These are phyloP conservation scores for Paralvinella palmiformis DNA, from an alignment of 1,140 invertebrate genomes.

Conservation along the genomic window DNA sequence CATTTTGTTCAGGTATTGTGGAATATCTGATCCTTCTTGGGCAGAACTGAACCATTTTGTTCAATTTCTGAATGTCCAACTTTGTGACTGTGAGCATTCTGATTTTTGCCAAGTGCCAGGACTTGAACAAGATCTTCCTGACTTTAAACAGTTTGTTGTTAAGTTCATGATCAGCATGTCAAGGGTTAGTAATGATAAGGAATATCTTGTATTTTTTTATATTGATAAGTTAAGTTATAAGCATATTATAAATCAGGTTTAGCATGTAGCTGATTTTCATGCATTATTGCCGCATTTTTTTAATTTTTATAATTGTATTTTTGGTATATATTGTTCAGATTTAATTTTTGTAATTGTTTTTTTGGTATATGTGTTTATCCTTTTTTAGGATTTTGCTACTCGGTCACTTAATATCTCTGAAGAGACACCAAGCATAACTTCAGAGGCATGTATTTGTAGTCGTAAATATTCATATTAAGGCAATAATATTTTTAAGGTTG, in stretches of 20 bases:
- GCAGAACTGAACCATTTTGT: slow-evolving; percentile 45
- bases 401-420: slow-evolving; percentile 41
- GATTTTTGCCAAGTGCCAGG: slow-evolving; percentile 28
- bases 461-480: slow-evolving; percentile 14
- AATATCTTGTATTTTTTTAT: no score
- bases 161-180: slow-evolving; percentile 43
- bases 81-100: slow-evolving; percentile 38
- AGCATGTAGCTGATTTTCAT: no score
- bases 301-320: no score
- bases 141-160: slow-evolving; percentile 40
- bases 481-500: no score
- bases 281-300: no score
- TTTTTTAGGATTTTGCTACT: slow-evolving; percentile 40
- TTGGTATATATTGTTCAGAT: no score
- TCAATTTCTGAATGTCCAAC: slow-evolving; percentile 40
- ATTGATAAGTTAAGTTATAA: no score
- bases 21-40: slow-evolving; percentile 42
- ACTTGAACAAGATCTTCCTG: slow-evolving; percentile 36
- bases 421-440: slow-evolving; percentile 33
- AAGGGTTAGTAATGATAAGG: slow-evolving; percentile 27
- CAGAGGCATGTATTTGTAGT: no score
- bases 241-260: no score
- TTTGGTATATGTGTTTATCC: no score
- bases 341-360: no score
- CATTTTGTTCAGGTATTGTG: slow-evolving; percentile 27